These are phyloP conservation scores for Coregonus suidteri DNA, from an alignment of 2,797 vertebrate genomes.

Conservation along the genomic window DNA sequence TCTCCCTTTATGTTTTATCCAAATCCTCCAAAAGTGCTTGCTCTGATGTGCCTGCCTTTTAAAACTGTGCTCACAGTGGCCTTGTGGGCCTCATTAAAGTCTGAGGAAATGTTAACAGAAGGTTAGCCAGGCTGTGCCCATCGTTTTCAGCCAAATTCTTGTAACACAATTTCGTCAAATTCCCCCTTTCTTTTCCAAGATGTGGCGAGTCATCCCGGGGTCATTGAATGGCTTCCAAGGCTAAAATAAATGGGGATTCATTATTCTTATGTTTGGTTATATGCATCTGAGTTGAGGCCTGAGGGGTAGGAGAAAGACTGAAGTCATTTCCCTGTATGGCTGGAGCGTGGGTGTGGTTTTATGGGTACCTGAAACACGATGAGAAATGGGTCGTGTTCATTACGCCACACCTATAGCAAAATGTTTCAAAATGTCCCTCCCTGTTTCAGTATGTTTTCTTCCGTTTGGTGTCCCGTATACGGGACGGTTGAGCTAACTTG, in stretches of 20 bases:
- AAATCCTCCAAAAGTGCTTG: background rate
- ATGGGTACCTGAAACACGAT: background rate
- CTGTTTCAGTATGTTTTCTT: no score
- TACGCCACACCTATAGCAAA: no score
- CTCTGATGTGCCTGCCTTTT: background rate
- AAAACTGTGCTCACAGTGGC: background rate
- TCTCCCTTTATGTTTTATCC: background rate
- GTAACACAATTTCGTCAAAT: constrained; percentile 52
- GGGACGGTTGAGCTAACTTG: no score
- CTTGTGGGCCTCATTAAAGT: constrained; percentile 8
- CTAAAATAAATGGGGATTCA: constrained; percentile 52
- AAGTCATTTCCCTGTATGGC: background rate
- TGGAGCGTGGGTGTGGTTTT: background rate
- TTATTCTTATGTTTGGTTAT: constrained; percentile 59
- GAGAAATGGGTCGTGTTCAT: background rate
- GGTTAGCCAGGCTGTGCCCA: constrained; percentile 37
- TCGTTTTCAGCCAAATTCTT: constrained; percentile 48
- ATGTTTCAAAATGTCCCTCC: no score
- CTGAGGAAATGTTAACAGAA: constrained; percentile 22
- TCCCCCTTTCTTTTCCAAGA: constrained; percentile 50
- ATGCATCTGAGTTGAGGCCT: constrained; percentile 30
- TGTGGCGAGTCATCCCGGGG: constrained; percentile 47
- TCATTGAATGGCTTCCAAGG: constrained; percentile 53
- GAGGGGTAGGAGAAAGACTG: background rate
- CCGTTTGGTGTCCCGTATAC: no score